A percentile compares a stretch with the other conserved stretches of the same genome.
Conservation (phyloP, 2,888 invertebrate genomes). For the Atherix ibis region DNA sequence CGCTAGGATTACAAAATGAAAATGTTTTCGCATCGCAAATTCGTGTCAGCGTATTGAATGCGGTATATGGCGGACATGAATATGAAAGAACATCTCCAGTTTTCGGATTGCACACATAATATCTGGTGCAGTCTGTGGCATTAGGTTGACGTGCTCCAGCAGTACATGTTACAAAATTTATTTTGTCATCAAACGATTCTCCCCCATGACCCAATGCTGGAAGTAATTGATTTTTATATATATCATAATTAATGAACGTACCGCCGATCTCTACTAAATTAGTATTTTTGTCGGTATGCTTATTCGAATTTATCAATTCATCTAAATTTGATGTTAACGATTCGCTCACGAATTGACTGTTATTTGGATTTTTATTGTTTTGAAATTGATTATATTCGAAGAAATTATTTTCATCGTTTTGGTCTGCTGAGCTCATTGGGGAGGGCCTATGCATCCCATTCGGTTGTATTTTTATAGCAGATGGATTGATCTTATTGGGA, state of each 20-base stretch:
- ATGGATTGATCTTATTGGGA: slow-evolving; percentile 17
- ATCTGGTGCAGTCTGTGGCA: slow-evolving; percentile 34
- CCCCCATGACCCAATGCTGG: slow-evolving; percentile 13
- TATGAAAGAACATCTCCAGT: slow-evolving; percentile 31
- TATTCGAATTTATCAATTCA: background rate
- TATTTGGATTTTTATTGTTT: slow-evolving; percentile 2
- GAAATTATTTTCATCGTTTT: background rate
- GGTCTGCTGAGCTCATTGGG: background rate
- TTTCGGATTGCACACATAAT: slow-evolving; percentile 35
- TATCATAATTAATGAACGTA: slow-evolving; percentile 25
- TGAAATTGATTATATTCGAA: slow-evolving; percentile 3
- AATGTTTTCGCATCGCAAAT: slow-evolving; percentile 33
- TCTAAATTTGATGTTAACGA: slow-evolving; percentile 12
- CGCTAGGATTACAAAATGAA: slow-evolving; percentile 23
- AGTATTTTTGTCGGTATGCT: slow-evolving; percentile 1
- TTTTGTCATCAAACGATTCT: background rate
- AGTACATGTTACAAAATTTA: slow-evolving; percentile 31
- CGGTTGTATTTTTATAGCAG: slow-evolving; percentile 23
- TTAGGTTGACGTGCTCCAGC: slow-evolving; percentile 33
- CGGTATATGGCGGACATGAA: slow-evolving; percentile 34
- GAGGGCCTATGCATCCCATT: slow-evolving; percentile 19
- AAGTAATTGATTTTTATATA: slow-evolving; percentile 24
- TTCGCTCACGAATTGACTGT: slow-evolving; percentile 12
- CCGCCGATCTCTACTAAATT: slow-evolving; percentile 24
- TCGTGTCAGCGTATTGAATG: slow-evolving; percentile 32